Percentiles rank a stretch among this genome's conserved stretches.
phyloP scores from a whole-genome alignment of 2,113 vertebrate species.

The Ivindomyrus marchei region DNA sequence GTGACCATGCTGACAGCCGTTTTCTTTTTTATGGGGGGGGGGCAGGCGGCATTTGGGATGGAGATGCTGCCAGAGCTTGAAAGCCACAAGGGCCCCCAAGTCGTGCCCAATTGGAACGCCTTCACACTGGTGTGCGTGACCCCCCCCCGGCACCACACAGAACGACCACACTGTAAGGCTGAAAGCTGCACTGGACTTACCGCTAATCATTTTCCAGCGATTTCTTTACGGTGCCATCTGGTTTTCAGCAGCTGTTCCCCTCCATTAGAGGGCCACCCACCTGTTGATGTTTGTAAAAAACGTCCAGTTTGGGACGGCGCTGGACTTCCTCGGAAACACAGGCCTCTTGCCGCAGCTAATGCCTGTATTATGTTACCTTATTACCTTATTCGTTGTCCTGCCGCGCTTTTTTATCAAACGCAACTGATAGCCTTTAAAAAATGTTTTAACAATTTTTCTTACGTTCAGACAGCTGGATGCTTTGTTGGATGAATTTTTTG shows the following conservation, averaged over 20 bases:
- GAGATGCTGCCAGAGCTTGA: not conserved
- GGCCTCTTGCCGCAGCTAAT: not conserved
- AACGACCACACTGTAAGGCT: slow-evolving; percentile 19
- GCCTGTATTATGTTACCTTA: not conserved
- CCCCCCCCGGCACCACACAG: not conserved
- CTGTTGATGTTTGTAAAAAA: slow-evolving; percentile 30
- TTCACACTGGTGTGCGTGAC: not conserved
- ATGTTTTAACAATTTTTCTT: not conserved
- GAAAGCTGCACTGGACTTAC: slow-evolving; percentile 12
- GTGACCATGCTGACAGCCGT: slow-evolving; percentile 55
- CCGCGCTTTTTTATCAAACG: not conserved
- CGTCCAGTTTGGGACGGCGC: not conserved
- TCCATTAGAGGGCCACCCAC: slow-evolving; percentile 31
- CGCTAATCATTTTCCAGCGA: slow-evolving; percentile 26
- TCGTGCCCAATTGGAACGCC: slow-evolving; percentile 50
- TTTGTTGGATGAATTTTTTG: not conserved
- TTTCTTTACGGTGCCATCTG: slow-evolving; percentile 22
- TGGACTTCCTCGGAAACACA: not conserved
- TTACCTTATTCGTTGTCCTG: not conserved
- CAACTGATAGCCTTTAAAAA: not conserved
- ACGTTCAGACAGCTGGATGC: not conserved
- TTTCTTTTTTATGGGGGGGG: not conserved
- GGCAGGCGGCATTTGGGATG: slow-evolving; percentile 30
- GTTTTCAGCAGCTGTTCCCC: slow-evolving; percentile 44
- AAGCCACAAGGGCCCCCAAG: slow-evolving; percentile 34